These are phyloP conservation scores for Melolontha melolontha DNA, from an alignment of 2,888 invertebrate species.

Conservation along the genomic window DNA sequence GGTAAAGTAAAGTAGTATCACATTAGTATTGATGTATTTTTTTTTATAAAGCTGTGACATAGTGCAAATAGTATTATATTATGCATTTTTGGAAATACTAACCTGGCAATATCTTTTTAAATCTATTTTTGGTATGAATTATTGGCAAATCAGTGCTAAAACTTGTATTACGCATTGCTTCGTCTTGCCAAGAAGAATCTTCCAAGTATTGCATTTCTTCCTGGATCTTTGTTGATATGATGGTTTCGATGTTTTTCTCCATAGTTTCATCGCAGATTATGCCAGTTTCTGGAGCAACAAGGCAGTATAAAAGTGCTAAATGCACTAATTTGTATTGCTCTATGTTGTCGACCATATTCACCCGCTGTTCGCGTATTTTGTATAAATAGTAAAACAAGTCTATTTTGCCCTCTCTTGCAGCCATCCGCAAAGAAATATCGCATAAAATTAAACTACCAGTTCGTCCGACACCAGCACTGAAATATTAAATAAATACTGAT, in stretches of 20 bases:
- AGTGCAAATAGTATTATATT: too few relatives aligned
- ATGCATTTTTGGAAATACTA: background rate
- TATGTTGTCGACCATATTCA: conserved; percentile 63
- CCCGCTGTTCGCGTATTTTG: conserved; percentile 59
- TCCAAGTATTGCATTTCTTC: conserved; percentile 60
- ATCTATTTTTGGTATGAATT: conserved; percentile 61
- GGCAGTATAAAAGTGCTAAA: conserved; percentile 63
- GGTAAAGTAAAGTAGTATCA: conserved; percentile 50
- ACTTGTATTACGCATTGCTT: conserved; percentile 58
- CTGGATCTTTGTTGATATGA: conserved; percentile 54
- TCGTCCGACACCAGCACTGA: conserved; percentile 72
- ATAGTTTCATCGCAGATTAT: conserved; percentile 56
- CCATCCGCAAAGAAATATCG: conserved; percentile 69
- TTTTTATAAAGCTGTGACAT: too few relatives aligned
- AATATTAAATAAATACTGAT: conserved; percentile 47
- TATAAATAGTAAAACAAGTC: conserved; percentile 58
- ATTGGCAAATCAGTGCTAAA: conserved; percentile 38
- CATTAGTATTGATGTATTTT: background rate
- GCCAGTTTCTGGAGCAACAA: conserved; percentile 60
- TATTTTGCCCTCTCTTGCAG: conserved; percentile 61
- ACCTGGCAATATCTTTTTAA: conserved; percentile 62
- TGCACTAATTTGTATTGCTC: conserved; percentile 67
- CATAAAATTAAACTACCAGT: conserved; percentile 73
- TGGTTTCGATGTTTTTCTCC: conserved; percentile 54
- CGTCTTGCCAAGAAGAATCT: conserved; percentile 64